Percentiles rank a stretch among this genome's conserved stretches.
phyloP scores from a whole-genome alignment of 2,888 invertebrate species.

The Rhamnusium bicolor region DNA sequence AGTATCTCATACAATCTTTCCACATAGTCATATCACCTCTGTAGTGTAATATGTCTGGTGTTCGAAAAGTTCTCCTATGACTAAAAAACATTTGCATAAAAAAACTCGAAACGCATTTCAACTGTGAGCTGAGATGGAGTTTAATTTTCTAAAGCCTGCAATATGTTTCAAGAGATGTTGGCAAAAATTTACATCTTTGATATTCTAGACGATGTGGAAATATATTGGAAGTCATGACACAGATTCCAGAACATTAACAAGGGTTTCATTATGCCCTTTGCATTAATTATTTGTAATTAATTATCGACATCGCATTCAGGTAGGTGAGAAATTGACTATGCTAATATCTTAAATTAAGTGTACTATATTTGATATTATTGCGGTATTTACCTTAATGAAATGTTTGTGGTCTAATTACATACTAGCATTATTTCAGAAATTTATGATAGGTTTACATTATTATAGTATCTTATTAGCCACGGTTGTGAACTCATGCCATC shows the following conservation, averaged over 20 bases:
- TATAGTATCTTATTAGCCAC: too few relatives aligned
- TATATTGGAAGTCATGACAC: background rate
- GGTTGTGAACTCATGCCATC: too few relatives aligned
- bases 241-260: background rate
- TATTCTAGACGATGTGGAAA: background rate
- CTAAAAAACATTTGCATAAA: too few relatives aligned
- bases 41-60: too few relatives aligned
- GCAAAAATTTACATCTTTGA: background rate
- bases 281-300: conserved; percentile 32
- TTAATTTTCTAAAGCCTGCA: too few relatives aligned
- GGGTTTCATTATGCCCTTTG: conserved; percentile 9
- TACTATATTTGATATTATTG: background rate
- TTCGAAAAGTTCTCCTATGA: too few relatives aligned
- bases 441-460: background rate
- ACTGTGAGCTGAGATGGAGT: too few relatives aligned
- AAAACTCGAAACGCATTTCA: too few relatives aligned
- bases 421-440: background rate
- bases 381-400: background rate
- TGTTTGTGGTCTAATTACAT: background rate
- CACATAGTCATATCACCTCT: too few relatives aligned
- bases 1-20: too few relatives aligned
- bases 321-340: conserved; percentile 28
- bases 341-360: conserved; percentile 38
- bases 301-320: background rate
- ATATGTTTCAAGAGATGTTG: background rate